Conservation (phyloP, 2,888 invertebrate genomes). For the Corbicula japonica region DNA sequence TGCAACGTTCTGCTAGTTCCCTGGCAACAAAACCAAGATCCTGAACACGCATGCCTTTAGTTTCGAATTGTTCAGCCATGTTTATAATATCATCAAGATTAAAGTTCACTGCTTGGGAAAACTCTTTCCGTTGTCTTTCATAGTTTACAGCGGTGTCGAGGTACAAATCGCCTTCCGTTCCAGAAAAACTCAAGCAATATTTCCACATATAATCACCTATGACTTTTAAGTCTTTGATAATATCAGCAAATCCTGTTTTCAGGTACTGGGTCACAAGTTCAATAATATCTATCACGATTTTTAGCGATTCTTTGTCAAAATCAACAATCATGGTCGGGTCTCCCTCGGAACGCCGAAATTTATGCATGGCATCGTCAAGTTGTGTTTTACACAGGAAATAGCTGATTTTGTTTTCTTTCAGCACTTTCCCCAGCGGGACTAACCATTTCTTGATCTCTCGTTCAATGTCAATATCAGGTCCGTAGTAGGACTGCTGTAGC, state of each 20-base stretch:
- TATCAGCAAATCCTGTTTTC: slow-evolving; percentile 73
- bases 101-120: slow-evolving; percentile 69
- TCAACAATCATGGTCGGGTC: slow-evolving; percentile 70
- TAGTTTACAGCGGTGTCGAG: slow-evolving; percentile 81
- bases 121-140: slow-evolving; percentile 78
- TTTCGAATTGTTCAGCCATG: slow-evolving; percentile 80
- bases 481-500: slow-evolving; percentile 74
- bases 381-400: slow-evolving; percentile 69
- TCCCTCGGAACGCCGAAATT: slow-evolving; percentile 62
- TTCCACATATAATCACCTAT: slow-evolving; percentile 75
- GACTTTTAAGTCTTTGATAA: slow-evolving; percentile 70
- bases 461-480: slow-evolving; percentile 69
- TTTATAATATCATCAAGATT: slow-evolving; percentile 74
- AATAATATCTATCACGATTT: slow-evolving; percentile 63
- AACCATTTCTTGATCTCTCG: slow-evolving; percentile 75
- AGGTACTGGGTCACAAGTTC: slow-evolving; percentile 67
- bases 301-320: slow-evolving; percentile 66
- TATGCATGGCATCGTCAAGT: slow-evolving; percentile 69
- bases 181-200: slow-evolving; percentile 80
- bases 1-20: slow-evolving; percentile 73
- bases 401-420: slow-evolving; percentile 71
- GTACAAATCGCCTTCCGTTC: slow-evolving; percentile 73
- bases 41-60: slow-evolving; percentile 70
- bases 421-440: slow-evolving; percentile 67
- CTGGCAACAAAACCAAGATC: slow-evolving; percentile 78